Evolutionary conservation across 2,888 invertebrate genomes (phyloP).

Genomic region (Acanthosepion esculentum): DNA sequence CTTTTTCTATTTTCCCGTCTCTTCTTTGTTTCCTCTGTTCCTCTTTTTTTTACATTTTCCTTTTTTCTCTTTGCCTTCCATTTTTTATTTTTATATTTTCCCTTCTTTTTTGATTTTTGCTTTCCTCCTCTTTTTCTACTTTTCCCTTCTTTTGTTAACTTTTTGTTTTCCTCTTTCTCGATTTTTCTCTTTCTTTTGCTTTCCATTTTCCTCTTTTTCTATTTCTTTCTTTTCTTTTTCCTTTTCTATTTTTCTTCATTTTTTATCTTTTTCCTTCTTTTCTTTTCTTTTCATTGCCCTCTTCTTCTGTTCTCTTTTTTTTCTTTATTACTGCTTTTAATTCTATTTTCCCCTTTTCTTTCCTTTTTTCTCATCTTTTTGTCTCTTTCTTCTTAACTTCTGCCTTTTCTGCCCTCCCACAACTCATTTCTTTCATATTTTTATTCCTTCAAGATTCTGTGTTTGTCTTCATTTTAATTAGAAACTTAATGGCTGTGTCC

Average conservation of each 20-base stretch:
- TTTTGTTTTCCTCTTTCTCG: background rate
- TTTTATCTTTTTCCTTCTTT: background rate
- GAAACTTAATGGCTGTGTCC: slow-evolving; percentile 33
- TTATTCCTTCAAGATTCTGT: background rate
- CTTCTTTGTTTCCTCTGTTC: background rate
- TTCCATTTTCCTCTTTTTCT: background rate
- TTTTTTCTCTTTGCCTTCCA: too few species aligned
- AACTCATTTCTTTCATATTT: background rate
- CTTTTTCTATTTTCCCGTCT: background rate
- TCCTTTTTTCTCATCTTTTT: background rate
- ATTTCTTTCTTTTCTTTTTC: background rate
- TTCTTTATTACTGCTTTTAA: background rate
- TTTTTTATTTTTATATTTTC: too few species aligned
- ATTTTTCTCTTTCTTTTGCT: background rate
- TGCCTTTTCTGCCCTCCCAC: background rate
- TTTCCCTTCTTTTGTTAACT: background rate
- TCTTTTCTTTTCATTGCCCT: accelerated
- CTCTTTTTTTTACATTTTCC: background rate
- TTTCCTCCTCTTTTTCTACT: background rate
- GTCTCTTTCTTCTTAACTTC: background rate
- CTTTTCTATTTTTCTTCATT: background rate
- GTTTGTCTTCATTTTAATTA: background rate
- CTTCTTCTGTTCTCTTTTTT: background rate
- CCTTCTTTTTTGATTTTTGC: background rate
- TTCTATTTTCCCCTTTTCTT: background rate